These are phyloP conservation scores for Centruroides sculpturatus DNA, from an alignment of 1,140 invertebrate species.

Conservation along the genomic window DNA sequence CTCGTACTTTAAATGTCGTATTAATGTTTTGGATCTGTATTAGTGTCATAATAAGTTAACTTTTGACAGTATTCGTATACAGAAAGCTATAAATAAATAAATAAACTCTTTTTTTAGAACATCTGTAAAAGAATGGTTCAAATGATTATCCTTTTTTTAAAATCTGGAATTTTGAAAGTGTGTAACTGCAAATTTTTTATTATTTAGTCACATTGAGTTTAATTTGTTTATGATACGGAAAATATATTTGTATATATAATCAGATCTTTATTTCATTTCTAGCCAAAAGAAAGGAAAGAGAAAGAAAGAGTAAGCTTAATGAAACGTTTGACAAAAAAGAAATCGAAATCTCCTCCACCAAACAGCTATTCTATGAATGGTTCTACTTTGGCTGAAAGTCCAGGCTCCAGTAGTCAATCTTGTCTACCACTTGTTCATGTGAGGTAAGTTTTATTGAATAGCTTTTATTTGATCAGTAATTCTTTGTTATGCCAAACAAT, in stretches of 20 bases:
- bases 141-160: background rate
- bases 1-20: too few relatives aligned
- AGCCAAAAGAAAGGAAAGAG: constrained; percentile 26
- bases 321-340: constrained; percentile 69
- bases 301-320: constrained; percentile 68
- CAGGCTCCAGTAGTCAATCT: constrained; percentile 25
- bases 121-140: too few relatives aligned
- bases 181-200: background rate
- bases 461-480: too few relatives aligned
- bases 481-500: too few relatives aligned
- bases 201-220: too few relatives aligned
- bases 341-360: constrained; percentile 58
- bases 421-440: constrained; percentile 41
- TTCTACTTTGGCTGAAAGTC: constrained; percentile 57
- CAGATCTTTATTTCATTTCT: background rate
- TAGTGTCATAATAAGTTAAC: too few relatives aligned
- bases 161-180: background rate
- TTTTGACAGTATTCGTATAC: too few relatives aligned
- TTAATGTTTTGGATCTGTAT: too few relatives aligned
- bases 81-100: too few relatives aligned
- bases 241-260: background rate
- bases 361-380: constrained; percentile 60
- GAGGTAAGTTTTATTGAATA: constrained; percentile 31
- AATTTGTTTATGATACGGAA: too few relatives aligned
- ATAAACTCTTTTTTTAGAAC: too few relatives aligned